These are phyloP conservation scores for Aphodius sticticus DNA, from an alignment of 2,888 invertebrate genomes.

Conservation along the genomic window DNA sequence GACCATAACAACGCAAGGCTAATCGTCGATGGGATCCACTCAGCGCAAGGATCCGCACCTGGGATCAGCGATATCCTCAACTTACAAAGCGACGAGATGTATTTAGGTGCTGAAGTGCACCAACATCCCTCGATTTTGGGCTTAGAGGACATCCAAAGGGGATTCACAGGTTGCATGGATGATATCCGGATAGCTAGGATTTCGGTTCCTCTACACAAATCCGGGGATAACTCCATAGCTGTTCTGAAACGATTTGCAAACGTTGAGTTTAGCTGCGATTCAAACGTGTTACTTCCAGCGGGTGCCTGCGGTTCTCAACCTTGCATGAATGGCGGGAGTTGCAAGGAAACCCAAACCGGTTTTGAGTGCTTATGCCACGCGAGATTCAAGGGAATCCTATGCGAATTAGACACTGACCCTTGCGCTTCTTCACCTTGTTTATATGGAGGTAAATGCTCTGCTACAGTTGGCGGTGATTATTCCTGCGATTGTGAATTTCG, in stretches of 20 bases:
- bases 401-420: constrained; percentile 87
- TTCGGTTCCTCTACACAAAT: constrained; percentile 77
- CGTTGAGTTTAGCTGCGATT: constrained; percentile 75
- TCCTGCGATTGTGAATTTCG: constrained; percentile 78
- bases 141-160: constrained; percentile 80
- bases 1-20: constrained; percentile 82
- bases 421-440: constrained; percentile 89
- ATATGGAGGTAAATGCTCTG: constrained; percentile 79
- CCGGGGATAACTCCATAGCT: constrained; percentile 70
- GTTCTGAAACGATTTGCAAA: constrained; percentile 73
- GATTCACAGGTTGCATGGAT: constrained; percentile 92
- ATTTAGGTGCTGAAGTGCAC: constrained; percentile 83
- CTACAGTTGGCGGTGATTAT: constrained; percentile 68
- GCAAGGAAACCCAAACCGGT: constrained; percentile 68
- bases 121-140: constrained; percentile 76
- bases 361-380: constrained; percentile 69
- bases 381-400: constrained; percentile 59
- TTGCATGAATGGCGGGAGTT: constrained; percentile 78
- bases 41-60: constrained; percentile 79
- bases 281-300: constrained; percentile 65
- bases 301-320: constrained; percentile 81
- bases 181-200: constrained; percentile 81
- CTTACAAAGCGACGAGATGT: constrained; percentile 82
- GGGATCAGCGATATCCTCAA: constrained; percentile 86
- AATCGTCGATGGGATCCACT: constrained; percentile 77